These are phyloP conservation scores for Botia almorhae DNA, from an alignment of 2,797 vertebrate species.

Conservation along the genomic window DNA sequence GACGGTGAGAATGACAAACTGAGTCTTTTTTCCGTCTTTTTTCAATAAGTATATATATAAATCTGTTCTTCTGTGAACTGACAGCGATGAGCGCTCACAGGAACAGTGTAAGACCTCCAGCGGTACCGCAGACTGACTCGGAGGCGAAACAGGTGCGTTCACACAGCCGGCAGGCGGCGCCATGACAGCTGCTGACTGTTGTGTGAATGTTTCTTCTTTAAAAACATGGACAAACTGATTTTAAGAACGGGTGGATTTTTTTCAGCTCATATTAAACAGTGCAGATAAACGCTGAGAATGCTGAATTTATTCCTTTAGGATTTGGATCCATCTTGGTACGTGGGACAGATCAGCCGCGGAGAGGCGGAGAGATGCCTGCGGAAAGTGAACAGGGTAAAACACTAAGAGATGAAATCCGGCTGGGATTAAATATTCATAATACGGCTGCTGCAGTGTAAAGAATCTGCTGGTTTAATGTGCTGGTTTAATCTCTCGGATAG, in stretches of 20 bases:
- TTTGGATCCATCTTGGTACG: constrained; percentile 83
- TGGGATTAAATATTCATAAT: no score
- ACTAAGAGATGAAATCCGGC: no score
- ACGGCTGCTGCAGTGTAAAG: not conserved
- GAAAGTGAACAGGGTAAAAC: constrained; percentile 83
- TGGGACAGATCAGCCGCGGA: constrained; percentile 81
- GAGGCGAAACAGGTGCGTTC: constrained; percentile 52
- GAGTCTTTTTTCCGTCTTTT: not conserved
- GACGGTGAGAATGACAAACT: constrained; percentile 68
- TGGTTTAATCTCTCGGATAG: constrained; percentile 66
- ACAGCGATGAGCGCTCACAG: constrained; percentile 65
- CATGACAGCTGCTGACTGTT: not conserved
- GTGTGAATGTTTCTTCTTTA: not conserved
- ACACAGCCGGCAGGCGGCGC: constrained; percentile 47
- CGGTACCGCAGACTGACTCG: constrained; percentile 47
- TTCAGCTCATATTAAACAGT: no score
- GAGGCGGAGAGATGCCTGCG: constrained; percentile 87
- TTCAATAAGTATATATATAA: not conserved
- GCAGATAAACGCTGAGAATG: no score
- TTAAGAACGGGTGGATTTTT: no score
- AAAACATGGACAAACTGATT: no score
- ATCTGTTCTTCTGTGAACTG: constrained; percentile 20
- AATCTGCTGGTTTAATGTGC: not conserved
- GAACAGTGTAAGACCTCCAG: constrained; percentile 70
- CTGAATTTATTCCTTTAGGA: constrained; percentile 63